Evolutionary conservation across 2,888 invertebrate genomes (phyloP).

Genomic region (Cephus pulcher): DNA sequence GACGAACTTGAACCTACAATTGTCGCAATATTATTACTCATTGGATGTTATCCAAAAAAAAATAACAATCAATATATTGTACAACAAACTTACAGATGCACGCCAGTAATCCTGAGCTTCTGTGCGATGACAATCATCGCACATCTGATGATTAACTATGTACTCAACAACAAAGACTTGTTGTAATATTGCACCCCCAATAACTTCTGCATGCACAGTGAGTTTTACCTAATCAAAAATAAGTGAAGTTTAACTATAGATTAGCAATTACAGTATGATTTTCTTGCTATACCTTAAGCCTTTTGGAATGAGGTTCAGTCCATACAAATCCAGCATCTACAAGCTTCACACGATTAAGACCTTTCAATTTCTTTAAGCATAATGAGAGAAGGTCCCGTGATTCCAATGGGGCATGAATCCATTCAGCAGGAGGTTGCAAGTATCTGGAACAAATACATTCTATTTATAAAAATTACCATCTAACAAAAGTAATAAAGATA

Average conservation of each 20-base stretch:
- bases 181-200: conserved; percentile 90
- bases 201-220: conserved; percentile 94
- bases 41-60: conserved; percentile 1
- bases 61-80: conserved; percentile 1
- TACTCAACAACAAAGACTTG: conserved; percentile 97
- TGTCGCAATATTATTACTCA: background rate
- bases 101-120: conserved; percentile 99
- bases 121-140: conserved; percentile 94
- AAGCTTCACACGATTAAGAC: conserved; percentile 87
- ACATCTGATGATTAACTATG: conserved; percentile 92
- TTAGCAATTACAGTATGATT: background rate
- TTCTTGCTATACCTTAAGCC: conserved; percentile 80
- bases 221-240: conserved; percentile 76
- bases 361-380: conserved; percentile 93
- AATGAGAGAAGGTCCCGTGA: conserved; percentile 89
- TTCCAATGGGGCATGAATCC: conserved; percentile 88
- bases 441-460: conserved; percentile 70
- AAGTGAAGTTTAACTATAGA: background rate
- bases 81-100: conserved; percentile 71
- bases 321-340: conserved; percentile 97
- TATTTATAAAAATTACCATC: background rate
- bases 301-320: conserved; percentile 99
- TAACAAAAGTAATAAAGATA: background rate
- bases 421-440: conserved; percentile 90
- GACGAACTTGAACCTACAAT: conserved; percentile 83